A percentile compares a stretch with the other conserved stretches of the same genome.
Evolutionary conservation across 2,797 vertebrate species (phyloP).

Genomic region (Gymnothorax javanicus): DNA sequence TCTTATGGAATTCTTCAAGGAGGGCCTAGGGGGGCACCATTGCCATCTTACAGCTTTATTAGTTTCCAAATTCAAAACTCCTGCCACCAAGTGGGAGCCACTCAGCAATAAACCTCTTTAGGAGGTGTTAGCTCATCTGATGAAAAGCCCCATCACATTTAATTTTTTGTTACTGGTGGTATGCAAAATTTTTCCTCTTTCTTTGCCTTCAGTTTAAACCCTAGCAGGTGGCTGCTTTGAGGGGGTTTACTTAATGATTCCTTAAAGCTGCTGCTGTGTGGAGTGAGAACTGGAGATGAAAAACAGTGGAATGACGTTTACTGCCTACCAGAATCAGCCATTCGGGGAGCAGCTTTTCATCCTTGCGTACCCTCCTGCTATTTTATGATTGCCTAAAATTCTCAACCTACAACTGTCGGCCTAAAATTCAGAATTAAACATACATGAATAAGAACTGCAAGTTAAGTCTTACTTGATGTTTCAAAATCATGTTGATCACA

Average conservation of each 20-base stretch:
- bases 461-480: background rate
- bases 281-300: background rate
- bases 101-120: conserved; percentile 21
- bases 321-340: background rate
- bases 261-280: background rate
- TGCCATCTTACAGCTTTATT: conserved; percentile 7
- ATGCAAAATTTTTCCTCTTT: background rate
- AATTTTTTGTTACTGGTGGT: conserved; percentile 11
- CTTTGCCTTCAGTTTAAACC: background rate
- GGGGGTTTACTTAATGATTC: background rate
- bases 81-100: background rate
- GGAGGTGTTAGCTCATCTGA: background rate
- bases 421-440: background rate
- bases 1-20: background rate
- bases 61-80: conserved; percentile 9
- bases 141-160: background rate
- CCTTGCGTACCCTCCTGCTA: background rate
- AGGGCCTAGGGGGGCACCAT: background rate
- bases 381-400: background rate
- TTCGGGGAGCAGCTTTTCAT: background rate
- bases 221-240: background rate
- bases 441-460: background rate
- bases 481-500: background rate
- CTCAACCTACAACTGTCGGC: background rate
- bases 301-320: background rate